Percentiles rank a stretch among this genome's conserved stretches.
Evolutionary conservation across 2,113 vertebrate species (phyloP).

Genomic region (Balaeniceps rex): DNA sequence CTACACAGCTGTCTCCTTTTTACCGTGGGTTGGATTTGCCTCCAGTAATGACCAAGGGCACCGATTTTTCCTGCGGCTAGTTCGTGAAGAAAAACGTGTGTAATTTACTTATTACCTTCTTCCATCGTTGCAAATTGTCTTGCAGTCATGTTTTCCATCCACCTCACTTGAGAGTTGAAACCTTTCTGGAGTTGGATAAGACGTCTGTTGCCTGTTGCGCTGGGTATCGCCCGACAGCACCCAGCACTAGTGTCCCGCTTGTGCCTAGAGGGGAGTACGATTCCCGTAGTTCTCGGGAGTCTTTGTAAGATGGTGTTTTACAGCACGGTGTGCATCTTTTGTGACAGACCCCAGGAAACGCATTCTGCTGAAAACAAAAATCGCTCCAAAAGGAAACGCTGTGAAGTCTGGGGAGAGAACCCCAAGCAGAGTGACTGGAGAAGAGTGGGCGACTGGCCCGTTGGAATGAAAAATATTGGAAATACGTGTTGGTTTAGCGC

Average conservation of each 20-base stretch:
- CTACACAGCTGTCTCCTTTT: background rate
- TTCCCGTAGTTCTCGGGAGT: rapidly evolving
- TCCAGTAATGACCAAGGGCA: background rate
- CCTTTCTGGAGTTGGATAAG: background rate
- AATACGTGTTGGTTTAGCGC: constrained; percentile 99
- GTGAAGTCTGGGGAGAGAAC: constrained; percentile 84
- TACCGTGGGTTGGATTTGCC: background rate
- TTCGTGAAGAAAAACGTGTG: rapidly evolving
- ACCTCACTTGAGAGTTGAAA: background rate
- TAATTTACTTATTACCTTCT: background rate
- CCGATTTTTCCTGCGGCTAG: background rate
- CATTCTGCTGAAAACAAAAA: constrained; percentile 78
- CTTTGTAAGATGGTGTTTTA: background rate
- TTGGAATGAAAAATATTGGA: constrained; percentile 93
- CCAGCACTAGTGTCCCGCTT: background rate
- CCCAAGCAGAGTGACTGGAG: constrained; percentile 84
- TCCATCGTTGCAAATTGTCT: background rate
- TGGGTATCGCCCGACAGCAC: background rate
- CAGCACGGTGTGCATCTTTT: background rate
- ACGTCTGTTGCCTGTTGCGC: background rate
- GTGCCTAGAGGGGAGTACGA: background rate
- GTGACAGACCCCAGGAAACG: constrained; percentile 75
- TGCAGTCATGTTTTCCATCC: background rate
- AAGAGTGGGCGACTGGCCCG: constrained; percentile 88
- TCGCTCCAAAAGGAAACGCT: constrained; percentile 87